Percentiles rank a stretch among this genome's conserved stretches.
phyloP scores from a whole-genome alignment of 1,140 invertebrate species.

The Riptortus pedestris region DNA sequence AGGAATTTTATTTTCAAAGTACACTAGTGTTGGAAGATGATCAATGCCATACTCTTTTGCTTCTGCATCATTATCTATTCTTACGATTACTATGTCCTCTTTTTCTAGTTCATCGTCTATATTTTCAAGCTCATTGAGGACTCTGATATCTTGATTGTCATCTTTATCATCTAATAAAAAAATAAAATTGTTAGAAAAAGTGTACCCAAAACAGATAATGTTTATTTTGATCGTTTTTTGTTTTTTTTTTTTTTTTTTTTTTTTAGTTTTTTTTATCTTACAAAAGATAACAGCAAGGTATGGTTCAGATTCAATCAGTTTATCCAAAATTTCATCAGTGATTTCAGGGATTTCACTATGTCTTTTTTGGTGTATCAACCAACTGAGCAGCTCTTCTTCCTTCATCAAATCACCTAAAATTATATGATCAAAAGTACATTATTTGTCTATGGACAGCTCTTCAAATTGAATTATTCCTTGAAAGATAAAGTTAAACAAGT shows the following conservation, averaged over 20 bases:
- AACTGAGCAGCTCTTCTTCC: slow-evolving; percentile 78
- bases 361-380: slow-evolving; percentile 78
- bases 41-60: slow-evolving; percentile 86
- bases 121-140: slow-evolving; percentile 80
- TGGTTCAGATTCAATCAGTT: slow-evolving; percentile 66
- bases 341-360: slow-evolving; percentile 86
- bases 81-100: slow-evolving; percentile 79
- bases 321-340: slow-evolving; percentile 88
- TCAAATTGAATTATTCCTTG: too few relatives aligned
- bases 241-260: too few relatives aligned
- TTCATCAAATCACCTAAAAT: slow-evolving; percentile 68
- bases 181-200: slow-evolving; percentile 10
- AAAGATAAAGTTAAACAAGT: too few relatives aligned
- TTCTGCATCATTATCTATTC: slow-evolving; percentile 76
- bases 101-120: slow-evolving; percentile 86
- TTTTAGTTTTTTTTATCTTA: too few relatives aligned
- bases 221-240: too few relatives aligned
- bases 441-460: too few relatives aligned
- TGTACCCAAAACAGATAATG: too few relatives aligned
- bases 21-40: slow-evolving; percentile 74
- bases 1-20: slow-evolving; percentile 86
- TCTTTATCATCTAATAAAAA: slow-evolving; percentile 68
- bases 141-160: slow-evolving; percentile 75
- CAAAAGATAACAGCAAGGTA: slow-evolving; percentile 78
- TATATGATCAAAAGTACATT: background rate